Conservation (phyloP, 2,888 invertebrate species). For the Ischnus inquisitorius region DNA sequence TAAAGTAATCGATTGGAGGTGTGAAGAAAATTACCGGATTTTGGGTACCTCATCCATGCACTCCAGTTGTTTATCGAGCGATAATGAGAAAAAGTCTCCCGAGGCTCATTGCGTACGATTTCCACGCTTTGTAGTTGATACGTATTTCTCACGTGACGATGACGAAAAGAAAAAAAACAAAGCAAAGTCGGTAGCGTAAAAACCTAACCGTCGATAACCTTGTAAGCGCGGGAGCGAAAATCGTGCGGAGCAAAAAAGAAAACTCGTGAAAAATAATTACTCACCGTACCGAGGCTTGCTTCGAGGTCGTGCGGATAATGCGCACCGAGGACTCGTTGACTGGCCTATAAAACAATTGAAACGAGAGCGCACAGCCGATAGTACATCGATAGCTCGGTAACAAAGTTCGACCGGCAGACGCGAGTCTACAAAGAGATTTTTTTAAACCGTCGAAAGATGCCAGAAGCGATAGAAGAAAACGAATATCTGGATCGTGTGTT, state of each 20-base stretch:
- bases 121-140: background rate
- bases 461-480: conserved; percentile 5
- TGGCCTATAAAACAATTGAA: conserved; percentile 13
- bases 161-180: background rate
- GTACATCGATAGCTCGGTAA: background rate
- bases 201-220: background rate
- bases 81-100: too few relatives aligned
- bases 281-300: background rate
- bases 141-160: background rate
- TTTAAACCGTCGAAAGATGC: conserved; percentile 27
- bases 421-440: background rate
- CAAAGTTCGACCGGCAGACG: background rate
- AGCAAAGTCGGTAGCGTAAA: background rate
- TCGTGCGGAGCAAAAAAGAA: background rate
- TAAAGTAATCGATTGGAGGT: background rate
- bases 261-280: conserved; percentile 2
- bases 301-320: conserved; percentile 1
- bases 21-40: too few relatives aligned
- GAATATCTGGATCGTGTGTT: conserved; percentile 75
- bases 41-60: too few relatives aligned
- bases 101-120: background rate
- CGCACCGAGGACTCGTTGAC: background rate
- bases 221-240: background rate
- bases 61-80: too few relatives aligned
- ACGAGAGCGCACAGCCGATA: background rate